Percentiles rank a stretch among this genome's conserved stretches.
Conservation (phyloP, 2,113 vertebrate species). For the Arvicanthis niloticus region DNA sequence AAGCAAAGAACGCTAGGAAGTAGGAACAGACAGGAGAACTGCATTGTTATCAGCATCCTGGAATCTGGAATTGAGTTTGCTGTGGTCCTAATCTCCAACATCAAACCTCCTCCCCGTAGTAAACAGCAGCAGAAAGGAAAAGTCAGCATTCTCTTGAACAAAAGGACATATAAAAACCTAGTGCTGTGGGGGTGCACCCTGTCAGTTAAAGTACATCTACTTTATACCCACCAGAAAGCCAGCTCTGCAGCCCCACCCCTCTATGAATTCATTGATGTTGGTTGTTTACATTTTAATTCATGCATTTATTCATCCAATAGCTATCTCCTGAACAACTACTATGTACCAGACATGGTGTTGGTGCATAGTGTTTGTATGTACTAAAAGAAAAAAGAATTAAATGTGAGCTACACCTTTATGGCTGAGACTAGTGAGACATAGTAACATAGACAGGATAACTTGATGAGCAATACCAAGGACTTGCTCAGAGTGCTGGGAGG, state of each 20-base stretch:
- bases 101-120: too few relatives aligned
- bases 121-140: too few relatives aligned
- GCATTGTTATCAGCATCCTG: neutral
- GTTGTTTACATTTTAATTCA: constrained; percentile 52
- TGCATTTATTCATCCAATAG: constrained; percentile 17
- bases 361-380: neutral
- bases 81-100: neutral
- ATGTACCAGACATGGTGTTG: neutral
- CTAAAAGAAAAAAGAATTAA: neutral
- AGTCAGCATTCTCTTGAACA: too few relatives aligned
- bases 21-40: neutral
- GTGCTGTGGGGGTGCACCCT: too few relatives aligned
- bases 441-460: neutral
- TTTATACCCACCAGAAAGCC: too few relatives aligned
- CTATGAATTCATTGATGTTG: neutral
- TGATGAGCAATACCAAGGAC: neutral
- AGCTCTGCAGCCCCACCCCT: too few relatives aligned
- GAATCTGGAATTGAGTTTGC: neutral
- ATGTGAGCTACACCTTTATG: neutral
- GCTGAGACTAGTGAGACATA: neutral
- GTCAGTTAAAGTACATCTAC: too few relatives aligned
- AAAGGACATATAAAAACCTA: too few relatives aligned
- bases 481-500: neutral
- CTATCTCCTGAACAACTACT: constrained; percentile 19
- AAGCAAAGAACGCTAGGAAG: constrained; percentile 24